Evolutionary conservation across 2,888 invertebrate genomes (phyloP), one percentile per base, ranked within the genome.

Genomic region (Drosophila glabriapex): DNA sequence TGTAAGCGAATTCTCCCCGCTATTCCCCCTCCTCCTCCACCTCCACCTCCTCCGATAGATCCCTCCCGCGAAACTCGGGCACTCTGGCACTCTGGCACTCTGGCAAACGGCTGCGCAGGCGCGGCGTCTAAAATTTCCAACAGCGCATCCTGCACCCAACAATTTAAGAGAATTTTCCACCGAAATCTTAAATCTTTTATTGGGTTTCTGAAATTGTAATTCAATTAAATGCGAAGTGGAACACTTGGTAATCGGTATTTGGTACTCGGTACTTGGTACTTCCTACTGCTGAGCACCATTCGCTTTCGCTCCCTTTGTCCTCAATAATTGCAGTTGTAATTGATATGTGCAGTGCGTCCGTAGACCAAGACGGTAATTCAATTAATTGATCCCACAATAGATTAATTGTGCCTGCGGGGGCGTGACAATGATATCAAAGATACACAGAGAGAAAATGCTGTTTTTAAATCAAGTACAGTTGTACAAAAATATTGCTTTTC

Each of bases 271-370:
- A 61, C 64, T 73, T 58, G 37, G 29, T 10, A 58, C 31, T 58
- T 58, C 58, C 58, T 43, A 3, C 58, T 43, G 5, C 9, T 29
- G 56, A 37, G 37, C 55, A 55, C 37, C 37, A 55, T 55, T 41
- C 41, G 56, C 33, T 28, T 37, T 41, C 41, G 56, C 33, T 28
- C 35, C 56, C 43, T 52, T 89, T 89, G 83, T 84, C 31, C 73
- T 50, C 56, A 7, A 73, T 85, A 83, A 89, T 90, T 82, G 87
- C 80, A 80, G 78, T 82, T 85, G 86, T 85, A 87, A 89, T 90
- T 89, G 88, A 88, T 89, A 89, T 85, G 78, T 88, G 73, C 61
- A 35, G 63, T 68, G 71, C 74, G 77, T 68, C 63, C 73, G 74
- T 62, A 61, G 67, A 37, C 43, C 53, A 37, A 22, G 61, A 41